These are phyloP conservation scores for Heliocidaris tuberculata DNA, from an alignment of 35 echinoderm and acorn worm genomes.

Conservation along the genomic window DNA sequence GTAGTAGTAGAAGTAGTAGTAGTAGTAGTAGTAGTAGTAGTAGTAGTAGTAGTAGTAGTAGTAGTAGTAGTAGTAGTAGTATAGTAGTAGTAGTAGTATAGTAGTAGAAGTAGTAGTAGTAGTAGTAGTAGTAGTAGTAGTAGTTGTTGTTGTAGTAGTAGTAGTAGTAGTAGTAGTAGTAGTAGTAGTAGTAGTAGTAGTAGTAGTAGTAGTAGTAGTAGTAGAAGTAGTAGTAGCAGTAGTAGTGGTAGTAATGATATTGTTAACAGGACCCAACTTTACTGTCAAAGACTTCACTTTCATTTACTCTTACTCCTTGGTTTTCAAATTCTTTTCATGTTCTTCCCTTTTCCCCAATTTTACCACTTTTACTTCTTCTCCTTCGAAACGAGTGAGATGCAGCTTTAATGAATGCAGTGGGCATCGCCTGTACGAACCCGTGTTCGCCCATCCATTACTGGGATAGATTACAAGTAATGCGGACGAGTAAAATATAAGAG, in stretches of 20 bases:
- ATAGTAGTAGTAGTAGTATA: no score
- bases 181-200: no score
- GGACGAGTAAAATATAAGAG: not conserved
- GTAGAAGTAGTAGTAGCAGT: no score
- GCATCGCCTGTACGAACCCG: not conserved
- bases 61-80: no score
- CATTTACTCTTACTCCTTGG: not conserved
- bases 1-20: not conserved
- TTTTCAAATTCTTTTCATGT: not conserved
- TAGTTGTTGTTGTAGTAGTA: no score
- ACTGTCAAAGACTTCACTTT: not conserved
- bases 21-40: not conserved
- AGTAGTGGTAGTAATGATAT: no score
- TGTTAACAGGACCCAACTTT: no score
- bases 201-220: no score
- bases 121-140: no score
- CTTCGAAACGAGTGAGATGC: not conserved
- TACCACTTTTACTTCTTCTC: not conserved
- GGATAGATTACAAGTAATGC: not conserved
- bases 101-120: no score
- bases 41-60: not conserved
- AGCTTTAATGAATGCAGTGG: slow-evolving; percentile 9
- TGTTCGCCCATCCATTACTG: not conserved
- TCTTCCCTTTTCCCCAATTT: not conserved
- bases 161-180: no score